These are phyloP conservation scores for Drosophila mayri DNA, from an alignment of 1,140 invertebrate species.

Conservation along the genomic window DNA sequence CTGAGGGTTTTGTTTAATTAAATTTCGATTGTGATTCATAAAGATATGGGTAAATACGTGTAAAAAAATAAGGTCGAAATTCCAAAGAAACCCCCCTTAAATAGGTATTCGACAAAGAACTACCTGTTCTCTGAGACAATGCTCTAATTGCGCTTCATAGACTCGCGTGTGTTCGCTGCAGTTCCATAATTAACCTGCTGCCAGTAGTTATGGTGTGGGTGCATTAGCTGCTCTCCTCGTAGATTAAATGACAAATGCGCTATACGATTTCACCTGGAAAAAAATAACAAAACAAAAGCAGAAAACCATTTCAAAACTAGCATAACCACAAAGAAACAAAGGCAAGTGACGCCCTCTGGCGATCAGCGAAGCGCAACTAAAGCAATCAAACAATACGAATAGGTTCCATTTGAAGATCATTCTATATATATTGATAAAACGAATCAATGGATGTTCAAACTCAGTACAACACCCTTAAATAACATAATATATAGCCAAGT, in stretches of 20 bases:
- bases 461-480: background rate
- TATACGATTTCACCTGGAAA: conserved; percentile 53
- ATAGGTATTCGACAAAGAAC: background rate
- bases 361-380: conserved; percentile 35
- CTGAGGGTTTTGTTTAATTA: conserved; percentile 32
- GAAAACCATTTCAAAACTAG: conserved; percentile 27
- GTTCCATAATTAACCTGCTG: conserved; percentile 47
- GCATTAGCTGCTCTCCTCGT: conserved; percentile 10
- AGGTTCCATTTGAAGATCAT: conserved; percentile 7
- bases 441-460: background rate
- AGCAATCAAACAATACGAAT: background rate
- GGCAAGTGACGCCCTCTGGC: conserved; percentile 32
- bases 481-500: background rate
- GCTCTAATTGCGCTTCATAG: conserved; percentile 39
- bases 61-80: background rate
- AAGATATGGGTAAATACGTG: background rate
- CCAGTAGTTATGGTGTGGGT: conserved; percentile 43
- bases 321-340: conserved; percentile 39
- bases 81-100: background rate
- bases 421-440: background rate
- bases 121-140: conserved; percentile 3
- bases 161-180: conserved; percentile 27
- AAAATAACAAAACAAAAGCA: conserved; percentile 10
- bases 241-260: conserved; percentile 54
- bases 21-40: conserved; percentile 24